Conservation (phyloP, 2,888 invertebrate species). For the Phaonia tiefii region DNA sequence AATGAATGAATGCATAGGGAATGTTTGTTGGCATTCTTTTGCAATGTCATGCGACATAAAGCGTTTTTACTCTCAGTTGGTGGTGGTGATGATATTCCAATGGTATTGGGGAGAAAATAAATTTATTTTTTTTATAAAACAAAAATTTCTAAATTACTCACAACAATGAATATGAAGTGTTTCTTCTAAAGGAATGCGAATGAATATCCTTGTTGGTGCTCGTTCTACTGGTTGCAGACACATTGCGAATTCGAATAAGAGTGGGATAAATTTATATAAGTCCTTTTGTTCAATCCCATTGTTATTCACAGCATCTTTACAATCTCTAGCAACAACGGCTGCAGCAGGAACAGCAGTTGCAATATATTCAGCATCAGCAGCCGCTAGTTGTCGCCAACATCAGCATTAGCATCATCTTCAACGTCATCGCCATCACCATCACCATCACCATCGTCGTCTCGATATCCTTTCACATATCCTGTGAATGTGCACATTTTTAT, state of each 20-base stretch:
- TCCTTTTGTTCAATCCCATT: no score
- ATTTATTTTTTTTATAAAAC: not conserved
- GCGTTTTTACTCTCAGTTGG: not conserved
- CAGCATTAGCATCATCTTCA: not conserved
- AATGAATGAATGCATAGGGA: no score
- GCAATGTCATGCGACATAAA: not conserved
- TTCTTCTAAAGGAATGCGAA: no score
- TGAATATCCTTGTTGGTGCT: no score
- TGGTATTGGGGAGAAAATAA: not conserved
- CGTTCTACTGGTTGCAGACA: not conserved
- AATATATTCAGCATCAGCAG: not conserved
- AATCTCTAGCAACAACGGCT: not conserved
- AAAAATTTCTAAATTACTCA: slow-evolving; percentile 31
- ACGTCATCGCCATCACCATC: not conserved
- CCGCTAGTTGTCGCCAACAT: not conserved
- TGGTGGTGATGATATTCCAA: not conserved
- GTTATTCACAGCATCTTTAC: no score
- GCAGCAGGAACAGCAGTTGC: not conserved
- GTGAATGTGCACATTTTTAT: slow-evolving; percentile 16
- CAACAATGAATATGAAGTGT: slow-evolving; percentile 17
- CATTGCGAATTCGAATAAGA: not conserved
- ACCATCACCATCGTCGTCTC: not conserved
- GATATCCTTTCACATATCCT: slow-evolving; percentile 1
- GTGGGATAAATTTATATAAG: no score
- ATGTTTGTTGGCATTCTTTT: not conserved